These are phyloP conservation scores for Fulica atra DNA, from an alignment of 2,113 vertebrate species.

Conservation along the genomic window DNA sequence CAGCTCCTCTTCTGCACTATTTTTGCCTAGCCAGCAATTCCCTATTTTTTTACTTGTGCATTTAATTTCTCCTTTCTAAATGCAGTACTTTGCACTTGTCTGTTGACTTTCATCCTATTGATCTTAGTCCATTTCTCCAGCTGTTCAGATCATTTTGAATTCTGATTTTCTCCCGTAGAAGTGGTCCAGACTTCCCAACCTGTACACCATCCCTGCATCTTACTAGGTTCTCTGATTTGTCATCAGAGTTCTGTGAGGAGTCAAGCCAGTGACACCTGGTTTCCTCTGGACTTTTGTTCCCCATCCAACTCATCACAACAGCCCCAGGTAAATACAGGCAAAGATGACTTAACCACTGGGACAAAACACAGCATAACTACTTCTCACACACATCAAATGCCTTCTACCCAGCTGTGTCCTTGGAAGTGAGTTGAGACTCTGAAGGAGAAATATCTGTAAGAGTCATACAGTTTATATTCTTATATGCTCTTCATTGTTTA, in stretches of 20 bases:
- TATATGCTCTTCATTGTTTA: background rate
- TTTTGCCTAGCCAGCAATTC: background rate
- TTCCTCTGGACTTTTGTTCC: background rate
- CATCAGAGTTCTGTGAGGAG: background rate
- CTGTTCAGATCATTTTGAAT: background rate
- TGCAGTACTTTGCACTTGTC: background rate
- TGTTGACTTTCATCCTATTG: background rate
- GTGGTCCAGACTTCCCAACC: accelerated
- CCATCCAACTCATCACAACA: background rate
- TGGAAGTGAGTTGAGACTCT: background rate
- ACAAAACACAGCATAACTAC: too few species aligned
- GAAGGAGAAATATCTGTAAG: background rate
- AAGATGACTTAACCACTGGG: background rate
- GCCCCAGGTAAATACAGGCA: background rate
- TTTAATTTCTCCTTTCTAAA: background rate
- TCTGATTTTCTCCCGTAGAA: background rate
- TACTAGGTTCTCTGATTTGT: background rate
- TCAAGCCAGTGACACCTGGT: background rate
- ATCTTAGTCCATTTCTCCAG: background rate
- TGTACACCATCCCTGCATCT: background rate
- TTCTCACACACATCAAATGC: background rate
- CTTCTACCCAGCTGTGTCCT: background rate
- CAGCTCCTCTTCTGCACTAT: background rate
- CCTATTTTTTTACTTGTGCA: background rate
- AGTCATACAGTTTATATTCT: background rate